phyloP scores from a whole-genome alignment of 2,888 invertebrate species.

The Crossocerus cetratus region DNA sequence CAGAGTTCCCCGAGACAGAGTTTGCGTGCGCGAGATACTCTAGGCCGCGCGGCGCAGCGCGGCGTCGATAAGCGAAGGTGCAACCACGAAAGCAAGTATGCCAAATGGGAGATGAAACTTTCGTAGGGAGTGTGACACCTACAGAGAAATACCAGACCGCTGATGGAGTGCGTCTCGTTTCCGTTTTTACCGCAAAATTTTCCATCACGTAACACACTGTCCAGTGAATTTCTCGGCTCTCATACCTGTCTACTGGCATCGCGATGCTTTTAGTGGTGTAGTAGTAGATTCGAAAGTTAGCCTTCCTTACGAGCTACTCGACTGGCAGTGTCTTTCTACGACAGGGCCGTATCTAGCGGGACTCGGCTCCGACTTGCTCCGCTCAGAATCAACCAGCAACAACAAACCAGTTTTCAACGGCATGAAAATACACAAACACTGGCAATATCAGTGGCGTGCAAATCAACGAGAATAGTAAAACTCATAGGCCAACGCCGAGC shows the following conservation, averaged over 20 bases:
- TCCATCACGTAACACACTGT: constrained; percentile 58
- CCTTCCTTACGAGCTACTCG: constrained; percentile 56
- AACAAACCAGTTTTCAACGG: not conserved
- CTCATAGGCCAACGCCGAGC: too few species aligned
- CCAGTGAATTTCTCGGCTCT: constrained; percentile 66
- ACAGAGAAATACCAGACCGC: constrained; percentile 6
- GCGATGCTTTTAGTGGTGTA: constrained; percentile 49
- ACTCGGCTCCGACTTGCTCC: constrained; percentile 27
- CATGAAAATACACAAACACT: not conserved
- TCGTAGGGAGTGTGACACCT: too few species aligned
- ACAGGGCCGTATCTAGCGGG: constrained; percentile 58
- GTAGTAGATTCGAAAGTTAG: constrained; percentile 69
- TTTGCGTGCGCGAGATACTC: too few species aligned
- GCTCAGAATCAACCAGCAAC: not conserved
- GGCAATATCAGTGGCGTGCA: too few species aligned
- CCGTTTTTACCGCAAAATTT: constrained; percentile 62
- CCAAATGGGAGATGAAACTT: not conserved
- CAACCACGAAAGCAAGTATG: not conserved
- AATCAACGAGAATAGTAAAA: not conserved
- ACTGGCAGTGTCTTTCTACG: constrained; percentile 61
- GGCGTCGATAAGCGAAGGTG: not conserved
- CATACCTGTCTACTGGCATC: constrained; percentile 42
- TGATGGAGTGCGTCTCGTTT: constrained; percentile 24
- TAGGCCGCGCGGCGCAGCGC: too few species aligned
- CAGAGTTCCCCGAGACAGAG: too few species aligned